Evolutionary conservation across 35 echinoderm and acorn worm genomes (phyloP).

Genomic region (Acanthaster planci): DNA sequence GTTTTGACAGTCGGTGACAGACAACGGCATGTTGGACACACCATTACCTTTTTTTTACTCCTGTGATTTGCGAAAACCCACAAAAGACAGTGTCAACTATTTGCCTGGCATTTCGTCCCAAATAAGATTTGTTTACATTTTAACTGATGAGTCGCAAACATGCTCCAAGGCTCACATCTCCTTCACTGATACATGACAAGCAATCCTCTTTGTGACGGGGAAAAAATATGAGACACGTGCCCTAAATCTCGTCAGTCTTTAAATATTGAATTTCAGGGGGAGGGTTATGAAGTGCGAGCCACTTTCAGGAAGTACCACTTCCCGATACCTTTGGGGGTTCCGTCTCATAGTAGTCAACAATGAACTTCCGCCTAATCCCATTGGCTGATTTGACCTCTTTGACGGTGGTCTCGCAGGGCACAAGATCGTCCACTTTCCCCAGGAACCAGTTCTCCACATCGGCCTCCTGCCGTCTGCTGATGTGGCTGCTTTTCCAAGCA

Average conservation of each 20-base stretch:
- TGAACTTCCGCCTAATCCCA: slow-evolving; percentile 65
- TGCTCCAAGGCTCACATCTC: too few relatives aligned
- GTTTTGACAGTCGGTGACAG: background rate
- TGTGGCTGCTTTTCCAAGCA: slow-evolving; percentile 67
- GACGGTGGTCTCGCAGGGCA: slow-evolving; percentile 68
- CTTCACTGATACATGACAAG: too few relatives aligned
- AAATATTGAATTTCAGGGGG: too few relatives aligned
- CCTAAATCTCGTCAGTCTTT: background rate
- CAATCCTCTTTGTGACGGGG: background rate
- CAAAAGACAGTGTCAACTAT: too few relatives aligned
- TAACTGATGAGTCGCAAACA: too few relatives aligned
- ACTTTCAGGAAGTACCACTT: background rate
- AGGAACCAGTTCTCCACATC: slow-evolving; percentile 90
- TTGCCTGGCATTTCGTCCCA: too few relatives aligned
- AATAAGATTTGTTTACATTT: too few relatives aligned
- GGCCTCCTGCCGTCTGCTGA: slow-evolving; percentile 56
- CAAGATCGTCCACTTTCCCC: slow-evolving; percentile 75
- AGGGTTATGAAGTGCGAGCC: too few relatives aligned
- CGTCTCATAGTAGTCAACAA: slow-evolving; percentile 63
- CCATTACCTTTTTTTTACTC: too few relatives aligned
- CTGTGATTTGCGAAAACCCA: too few relatives aligned
- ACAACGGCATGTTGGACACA: too few relatives aligned
- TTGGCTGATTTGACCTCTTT: slow-evolving; percentile 61
- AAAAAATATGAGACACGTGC: background rate
- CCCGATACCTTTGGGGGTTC: slow-evolving; percentile 25